Evolutionary conservation across 35 echinoderm and acorn worm species (phyloP), one percentile per base, ranked within the genome.

Genomic region (Apostichopus californicus): DNA sequence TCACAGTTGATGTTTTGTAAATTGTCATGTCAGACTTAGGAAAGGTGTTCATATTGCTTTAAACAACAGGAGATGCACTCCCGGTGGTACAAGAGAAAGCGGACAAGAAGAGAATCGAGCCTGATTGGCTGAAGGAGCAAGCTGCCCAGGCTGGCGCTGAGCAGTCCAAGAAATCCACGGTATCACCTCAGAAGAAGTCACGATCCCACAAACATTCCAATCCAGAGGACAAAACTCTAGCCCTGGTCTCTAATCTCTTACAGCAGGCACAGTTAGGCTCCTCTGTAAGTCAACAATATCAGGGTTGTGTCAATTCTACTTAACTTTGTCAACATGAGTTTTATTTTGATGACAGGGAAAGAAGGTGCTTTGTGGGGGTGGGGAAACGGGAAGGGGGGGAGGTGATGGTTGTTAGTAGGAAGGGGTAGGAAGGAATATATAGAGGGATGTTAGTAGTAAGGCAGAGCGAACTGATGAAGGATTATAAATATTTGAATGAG

Each of bases 211-310:
- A 90, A 54, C 73, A 86, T 83, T 83, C 89, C 18, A 65, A 52
- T 17, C 60, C 13, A 8, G 92, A 93, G 22, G 92, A 93, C 25
- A 90, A 95, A 28, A 84, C 94, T 5, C 57, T 95, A 68, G 87
- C 56, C 7, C 18, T 87, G 34, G 94, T 95, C 22, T 56, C 77
- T 26, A 86, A 93, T 60, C 81, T 95, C 8, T 54, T 95, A n/a
- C 91, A 93, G 73, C 94, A 95, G 78, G 88, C 94, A 12, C 87
- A 95, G 55, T 63, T 93, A 63, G 87, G 87, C 5, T 90, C 87
- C 8, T 90, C 87, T 25, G 87, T 90, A 73, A 90, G 87, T 90
- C 58, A 17, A 18, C 6, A 4, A 18, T 80, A 22, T 12, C 21
- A 28, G 78, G 9, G 0, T 54, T 12, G 78, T 0, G 64, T 9